These are phyloP conservation scores for Phylloscopus collybita DNA, from an alignment of 2,797 vertebrate species.

Conservation along the genomic window DNA sequence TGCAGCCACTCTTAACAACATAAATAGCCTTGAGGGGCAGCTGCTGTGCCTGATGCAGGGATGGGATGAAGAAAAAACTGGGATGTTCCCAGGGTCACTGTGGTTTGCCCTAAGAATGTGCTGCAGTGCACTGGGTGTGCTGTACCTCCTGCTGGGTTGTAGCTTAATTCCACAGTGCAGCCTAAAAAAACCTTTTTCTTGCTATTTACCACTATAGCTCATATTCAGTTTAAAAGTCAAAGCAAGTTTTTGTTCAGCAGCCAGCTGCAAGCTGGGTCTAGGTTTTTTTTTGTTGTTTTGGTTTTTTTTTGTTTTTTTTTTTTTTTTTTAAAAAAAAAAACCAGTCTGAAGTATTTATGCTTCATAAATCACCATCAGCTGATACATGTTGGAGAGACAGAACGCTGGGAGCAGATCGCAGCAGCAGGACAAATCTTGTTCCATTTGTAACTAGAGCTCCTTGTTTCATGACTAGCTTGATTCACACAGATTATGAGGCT, in stretches of 20 bases:
- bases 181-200: background rate
- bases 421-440: background rate
- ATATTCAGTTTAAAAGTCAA: background rate
- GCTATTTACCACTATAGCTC: background rate
- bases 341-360: background rate
- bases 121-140: background rate
- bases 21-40: background rate
- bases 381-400: background rate
- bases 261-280: slow-evolving; percentile 5
- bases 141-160: background rate
- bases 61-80: background rate
- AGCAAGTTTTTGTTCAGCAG: background rate
- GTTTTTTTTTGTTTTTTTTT: no score
- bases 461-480: background rate
- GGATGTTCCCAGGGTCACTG: background rate
- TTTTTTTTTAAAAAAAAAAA: background rate
- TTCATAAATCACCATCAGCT: slow-evolving; percentile 36
- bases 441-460: background rate
- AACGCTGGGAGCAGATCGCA: background rate
- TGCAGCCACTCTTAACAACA: background rate
- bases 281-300: background rate
- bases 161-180: background rate
- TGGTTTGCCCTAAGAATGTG: background rate
- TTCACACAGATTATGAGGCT: background rate
- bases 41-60: background rate